Conservation (phyloP, 2,113 vertebrate genomes). For the Mirza zaza region DNA sequence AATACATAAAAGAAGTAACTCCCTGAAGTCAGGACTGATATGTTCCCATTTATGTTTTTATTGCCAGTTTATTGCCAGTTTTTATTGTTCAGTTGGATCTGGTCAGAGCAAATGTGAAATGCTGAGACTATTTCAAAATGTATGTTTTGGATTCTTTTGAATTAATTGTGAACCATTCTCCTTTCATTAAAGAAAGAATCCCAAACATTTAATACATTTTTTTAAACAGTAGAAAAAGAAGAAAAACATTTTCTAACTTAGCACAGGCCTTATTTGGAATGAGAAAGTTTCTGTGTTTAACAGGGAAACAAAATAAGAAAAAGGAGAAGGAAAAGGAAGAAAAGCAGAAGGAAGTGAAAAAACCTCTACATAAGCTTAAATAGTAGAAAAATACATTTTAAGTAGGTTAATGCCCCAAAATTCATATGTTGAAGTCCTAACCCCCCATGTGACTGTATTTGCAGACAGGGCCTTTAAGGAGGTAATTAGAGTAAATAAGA, state of each 20-base stretch:
- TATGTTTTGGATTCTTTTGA: constrained; percentile 1
- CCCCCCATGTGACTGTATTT: not conserved
- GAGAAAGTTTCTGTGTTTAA: not conserved
- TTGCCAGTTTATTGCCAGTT: too few relatives aligned
- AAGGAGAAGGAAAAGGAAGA: not conserved
- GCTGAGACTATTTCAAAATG: not conserved
- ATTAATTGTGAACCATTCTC: not conserved
- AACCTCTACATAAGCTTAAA: not conserved
- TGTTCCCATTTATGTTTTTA: not conserved
- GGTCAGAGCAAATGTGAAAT: not conserved
- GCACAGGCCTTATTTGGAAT: not conserved
- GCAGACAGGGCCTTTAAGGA: not conserved
- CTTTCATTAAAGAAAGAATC: constrained; percentile 15
- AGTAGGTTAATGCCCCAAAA: not conserved
- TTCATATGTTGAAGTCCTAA: not conserved
- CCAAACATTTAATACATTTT: not conserved
- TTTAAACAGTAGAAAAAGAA: not conserved
- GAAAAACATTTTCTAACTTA: not conserved
- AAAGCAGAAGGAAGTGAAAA: not conserved
- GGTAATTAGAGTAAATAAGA: not conserved
- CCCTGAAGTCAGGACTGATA: not conserved
- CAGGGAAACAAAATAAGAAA: not conserved
- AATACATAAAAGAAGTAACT: not conserved
- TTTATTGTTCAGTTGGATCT: not conserved
- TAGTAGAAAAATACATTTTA: not conserved